Conservation (phyloP, 2,113 vertebrate genomes). For the Butorides virescens region DNA sequence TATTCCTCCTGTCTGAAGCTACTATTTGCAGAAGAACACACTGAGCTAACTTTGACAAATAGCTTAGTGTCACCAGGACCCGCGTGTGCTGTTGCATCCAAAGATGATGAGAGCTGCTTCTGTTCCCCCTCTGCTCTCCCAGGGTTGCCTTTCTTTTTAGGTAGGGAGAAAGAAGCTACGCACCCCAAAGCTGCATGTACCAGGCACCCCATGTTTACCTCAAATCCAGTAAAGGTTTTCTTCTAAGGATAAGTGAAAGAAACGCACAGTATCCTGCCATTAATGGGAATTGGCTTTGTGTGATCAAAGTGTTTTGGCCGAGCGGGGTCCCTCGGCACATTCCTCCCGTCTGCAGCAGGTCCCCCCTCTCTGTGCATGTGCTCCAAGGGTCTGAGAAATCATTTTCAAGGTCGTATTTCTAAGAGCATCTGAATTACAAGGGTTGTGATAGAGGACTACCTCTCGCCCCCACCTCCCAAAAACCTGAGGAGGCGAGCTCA, state of each 20-base stretch:
- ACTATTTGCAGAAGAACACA: background rate
- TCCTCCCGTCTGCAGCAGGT: background rate
- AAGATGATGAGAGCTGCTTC: background rate
- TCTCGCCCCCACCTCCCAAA: background rate
- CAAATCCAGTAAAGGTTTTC: background rate
- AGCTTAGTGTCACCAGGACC: background rate
- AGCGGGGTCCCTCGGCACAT: rapidly evolving
- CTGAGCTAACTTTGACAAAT: background rate
- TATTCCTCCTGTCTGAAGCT: background rate
- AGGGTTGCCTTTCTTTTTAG: background rate
- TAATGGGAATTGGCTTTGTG: background rate
- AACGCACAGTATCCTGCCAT: rapidly evolving
- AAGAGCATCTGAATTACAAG: background rate
- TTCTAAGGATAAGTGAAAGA: background rate
- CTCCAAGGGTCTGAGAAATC: background rate
- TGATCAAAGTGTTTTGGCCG: background rate
- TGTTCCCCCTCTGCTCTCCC: background rate
- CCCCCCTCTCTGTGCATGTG: rapidly evolving
- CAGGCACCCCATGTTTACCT: background rate
- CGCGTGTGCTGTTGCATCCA: rapidly evolving
- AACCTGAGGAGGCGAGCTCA: background rate
- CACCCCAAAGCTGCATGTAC: background rate
- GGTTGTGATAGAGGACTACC: background rate
- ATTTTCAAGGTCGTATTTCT: background rate
- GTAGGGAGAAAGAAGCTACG: background rate